Evolutionary conservation across 2,113 vertebrate species (phyloP), one percentile per base, ranked within the genome.

Genomic region (Leuciscus idus): DNA sequence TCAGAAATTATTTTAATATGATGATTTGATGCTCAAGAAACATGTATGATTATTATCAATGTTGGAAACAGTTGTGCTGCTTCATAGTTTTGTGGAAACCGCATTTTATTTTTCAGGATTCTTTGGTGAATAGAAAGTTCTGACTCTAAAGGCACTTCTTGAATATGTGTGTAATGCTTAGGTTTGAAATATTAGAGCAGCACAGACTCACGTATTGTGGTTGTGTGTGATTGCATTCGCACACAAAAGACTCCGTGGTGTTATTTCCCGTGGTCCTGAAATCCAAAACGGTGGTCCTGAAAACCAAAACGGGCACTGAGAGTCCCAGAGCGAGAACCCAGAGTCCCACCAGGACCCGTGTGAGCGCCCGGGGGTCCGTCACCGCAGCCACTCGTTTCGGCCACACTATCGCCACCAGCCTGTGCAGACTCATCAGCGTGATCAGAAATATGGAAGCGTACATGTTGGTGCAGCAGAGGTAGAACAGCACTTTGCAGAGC

Each of bases 361-460:
- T 43, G 2, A 96, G 86, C 0, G 79, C 92, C 86, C 86, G 92
- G 2, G 92, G 92, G 46, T 93, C 75, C 0, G 86, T 91, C 61
- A 94, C 83, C 19, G 86, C 68, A 7, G 91, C 88, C 10, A 95
- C 86, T 4, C 91, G 91, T 21, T 93, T 95, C 0, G 96, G 97
- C 90, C 95, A 94, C 64, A 95, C 89, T 76, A 98, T 92, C 0
- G 96, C 96, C 46, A 97, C 89, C 90, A 96, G 92, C 74, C 97
- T 91, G 92, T 97, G 96, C 84, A 97, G 73, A 86, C 97, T 97
- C 95, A 97, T 97, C 66, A 97, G 90, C 59, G 90, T 94, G 90
- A 97, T 96, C 91, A 97, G 92, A 23, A 96, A 89, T 83, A 97
- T 96, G 89, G 97, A 97, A 81, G 97, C 96, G 21, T 97, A 97